These are phyloP conservation scores for Rhopalosiphum padi DNA, from an alignment of 1,140 invertebrate genomes.

Conservation along the genomic window DNA sequence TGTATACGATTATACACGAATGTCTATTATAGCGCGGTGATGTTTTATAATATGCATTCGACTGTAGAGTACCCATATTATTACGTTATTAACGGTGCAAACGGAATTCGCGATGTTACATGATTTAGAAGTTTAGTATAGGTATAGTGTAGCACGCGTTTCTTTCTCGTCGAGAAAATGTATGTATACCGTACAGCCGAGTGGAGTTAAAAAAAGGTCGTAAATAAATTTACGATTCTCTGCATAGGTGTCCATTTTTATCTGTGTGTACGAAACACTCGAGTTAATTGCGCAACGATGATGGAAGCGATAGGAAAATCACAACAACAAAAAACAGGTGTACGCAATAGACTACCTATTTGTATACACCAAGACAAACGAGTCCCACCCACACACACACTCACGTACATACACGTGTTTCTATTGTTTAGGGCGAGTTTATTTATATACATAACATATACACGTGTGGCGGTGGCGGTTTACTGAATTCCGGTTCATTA, in stretches of 20 bases:
- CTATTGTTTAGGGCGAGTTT: not conserved
- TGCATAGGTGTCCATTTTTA: not conserved
- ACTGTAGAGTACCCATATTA: not conserved
- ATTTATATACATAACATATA: not conserved
- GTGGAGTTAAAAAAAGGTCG: not conserved
- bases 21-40: not conserved
- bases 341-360: not conserved
- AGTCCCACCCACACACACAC: not conserved
- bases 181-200: not conserved
- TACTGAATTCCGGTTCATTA: constrained; percentile 33
- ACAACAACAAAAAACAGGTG: not conserved
- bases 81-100: not conserved
- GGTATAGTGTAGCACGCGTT: too few relatives aligned
- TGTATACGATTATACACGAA: too few relatives aligned
- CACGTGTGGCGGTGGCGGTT: not conserved
- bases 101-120: not conserved
- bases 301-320: constrained; percentile 22
- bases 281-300: not conserved
- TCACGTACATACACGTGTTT: too few relatives aligned
- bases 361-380: constrained; percentile 2
- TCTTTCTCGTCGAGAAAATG: not conserved
- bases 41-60: not conserved
- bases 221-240: not conserved
- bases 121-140: not conserved
- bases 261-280: not conserved